A percentile compares a stretch with the other conserved stretches of the same genome.
These are phyloP conservation scores for Plemyria rubiginata DNA, from an alignment of 2,888 invertebrate species.

Conservation along the genomic window DNA sequence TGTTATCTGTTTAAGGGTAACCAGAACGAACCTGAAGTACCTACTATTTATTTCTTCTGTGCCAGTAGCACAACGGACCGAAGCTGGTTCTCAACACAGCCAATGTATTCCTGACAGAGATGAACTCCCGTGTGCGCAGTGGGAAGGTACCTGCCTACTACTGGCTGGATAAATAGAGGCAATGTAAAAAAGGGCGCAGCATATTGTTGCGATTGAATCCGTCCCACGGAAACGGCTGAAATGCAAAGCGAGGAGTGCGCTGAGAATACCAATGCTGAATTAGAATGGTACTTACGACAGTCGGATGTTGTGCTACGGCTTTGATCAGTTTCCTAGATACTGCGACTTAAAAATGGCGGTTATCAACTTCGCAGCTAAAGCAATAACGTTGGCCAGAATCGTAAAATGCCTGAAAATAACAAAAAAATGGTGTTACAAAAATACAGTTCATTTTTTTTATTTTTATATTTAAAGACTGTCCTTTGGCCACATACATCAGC, in stretches of 20 bases:
- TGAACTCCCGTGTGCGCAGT: constrained; percentile 17
- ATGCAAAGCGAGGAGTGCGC: constrained; percentile 42
- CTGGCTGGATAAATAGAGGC: constrained; percentile 32
- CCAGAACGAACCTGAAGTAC: no score
- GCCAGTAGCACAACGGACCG: not conserved
- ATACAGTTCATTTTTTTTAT: no score
- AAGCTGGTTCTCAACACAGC: not conserved
- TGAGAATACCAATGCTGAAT: constrained; percentile 44
- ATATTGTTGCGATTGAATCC: constrained; percentile 42
- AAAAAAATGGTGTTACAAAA: no score
- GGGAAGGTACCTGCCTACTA: constrained; percentile 3
- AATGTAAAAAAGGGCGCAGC: constrained; percentile 39
- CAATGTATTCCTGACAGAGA: constrained; percentile 23
- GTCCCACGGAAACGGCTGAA: constrained; percentile 31
- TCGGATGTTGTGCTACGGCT: constrained; percentile 2
- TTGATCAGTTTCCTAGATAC: not conserved
- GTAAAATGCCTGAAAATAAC: no score
- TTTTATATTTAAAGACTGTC: no score
- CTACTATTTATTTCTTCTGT: no score
- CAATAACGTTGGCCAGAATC: no score
- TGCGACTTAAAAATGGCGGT: no score
- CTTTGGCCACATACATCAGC: no score
- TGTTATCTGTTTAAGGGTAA: no score
- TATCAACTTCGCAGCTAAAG: no score
- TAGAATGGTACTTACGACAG: constrained; percentile 40